Percentiles rank a stretch among this genome's conserved stretches.
These are phyloP conservation scores for Xenopus borealis DNA, from an alignment of 2,113 vertebrate genomes.

Conservation along the genomic window DNA sequence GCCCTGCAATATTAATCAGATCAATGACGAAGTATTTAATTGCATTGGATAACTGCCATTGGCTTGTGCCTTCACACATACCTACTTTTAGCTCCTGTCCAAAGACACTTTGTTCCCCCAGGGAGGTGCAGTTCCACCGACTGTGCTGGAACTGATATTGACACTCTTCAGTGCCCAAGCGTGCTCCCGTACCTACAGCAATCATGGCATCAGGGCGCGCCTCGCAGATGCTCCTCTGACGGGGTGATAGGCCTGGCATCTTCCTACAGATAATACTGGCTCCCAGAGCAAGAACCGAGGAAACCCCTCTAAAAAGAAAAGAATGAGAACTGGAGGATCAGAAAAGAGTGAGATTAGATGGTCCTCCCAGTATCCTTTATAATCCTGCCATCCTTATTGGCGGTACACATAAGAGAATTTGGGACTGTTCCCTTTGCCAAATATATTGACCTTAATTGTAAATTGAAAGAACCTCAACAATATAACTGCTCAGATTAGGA, in stretches of 20 bases:
- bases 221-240: slow-evolving; percentile 40
- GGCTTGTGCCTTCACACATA: slow-evolving; percentile 12
- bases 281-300: slow-evolving; percentile 45
- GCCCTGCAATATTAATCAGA: too few relatives aligned
- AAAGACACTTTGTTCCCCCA: slow-evolving; percentile 39
- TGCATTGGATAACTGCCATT: too few relatives aligned
- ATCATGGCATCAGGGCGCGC: slow-evolving; percentile 43
- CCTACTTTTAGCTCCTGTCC: slow-evolving; percentile 46
- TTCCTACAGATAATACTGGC: slow-evolving; percentile 46
- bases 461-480: too few relatives aligned
- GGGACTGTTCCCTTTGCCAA: too few relatives aligned
- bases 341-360: too few relatives aligned
- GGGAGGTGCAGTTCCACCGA: slow-evolving; percentile 44
- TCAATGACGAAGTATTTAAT: too few relatives aligned
- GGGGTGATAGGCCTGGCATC: slow-evolving; percentile 41
- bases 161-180: slow-evolving; percentile 33
- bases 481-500: too few relatives aligned
- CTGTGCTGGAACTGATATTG: slow-evolving; percentile 41
- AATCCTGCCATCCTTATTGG: too few relatives aligned
- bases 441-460: too few relatives aligned
- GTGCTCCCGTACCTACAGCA: slow-evolving; percentile 30
- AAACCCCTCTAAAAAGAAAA: slow-evolving; percentile 26
- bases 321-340: too few relatives aligned
- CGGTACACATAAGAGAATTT: too few relatives aligned
- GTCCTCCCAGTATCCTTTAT: too few relatives aligned